Evolutionary conservation across 1,140 invertebrate genomes (phyloP).

Genomic region (Pissodes strobi): DNA sequence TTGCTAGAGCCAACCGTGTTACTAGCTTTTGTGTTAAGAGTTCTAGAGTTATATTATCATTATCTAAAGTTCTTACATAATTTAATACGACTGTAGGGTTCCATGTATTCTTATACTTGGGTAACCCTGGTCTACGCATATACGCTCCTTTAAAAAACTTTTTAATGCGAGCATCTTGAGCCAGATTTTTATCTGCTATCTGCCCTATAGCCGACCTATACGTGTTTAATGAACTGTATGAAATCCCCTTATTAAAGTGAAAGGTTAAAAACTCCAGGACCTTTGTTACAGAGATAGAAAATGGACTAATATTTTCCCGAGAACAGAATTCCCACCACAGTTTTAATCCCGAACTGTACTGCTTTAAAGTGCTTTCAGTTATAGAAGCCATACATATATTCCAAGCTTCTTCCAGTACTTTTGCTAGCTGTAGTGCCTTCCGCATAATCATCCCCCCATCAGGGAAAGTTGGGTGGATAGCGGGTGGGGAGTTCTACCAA

Average conservation of each 20-base stretch:
- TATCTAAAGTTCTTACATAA: neutral
- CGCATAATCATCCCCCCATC: neutral
- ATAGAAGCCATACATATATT: neutral
- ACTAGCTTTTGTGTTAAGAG: too few relatives aligned
- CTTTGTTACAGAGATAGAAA: neutral
- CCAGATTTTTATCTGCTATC: neutral
- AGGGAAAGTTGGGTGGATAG: neutral
- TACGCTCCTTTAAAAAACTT: slow-evolving; percentile 7
- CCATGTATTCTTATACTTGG: neutral
- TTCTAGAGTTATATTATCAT: neutral
- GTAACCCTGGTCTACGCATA: neutral
- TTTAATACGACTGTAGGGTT: slow-evolving; percentile 5
- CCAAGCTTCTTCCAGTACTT: neutral
- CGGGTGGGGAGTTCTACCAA: neutral
- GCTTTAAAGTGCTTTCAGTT: neutral
- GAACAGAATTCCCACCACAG: slow-evolving; percentile 3
- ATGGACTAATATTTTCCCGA: neutral
- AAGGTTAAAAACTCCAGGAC: neutral
- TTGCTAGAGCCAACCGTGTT: too few relatives aligned
- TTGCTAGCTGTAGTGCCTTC: neutral
- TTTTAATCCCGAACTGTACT: neutral
- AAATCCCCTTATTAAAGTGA: neutral
- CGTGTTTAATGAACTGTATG: neutral
- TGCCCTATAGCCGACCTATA: slow-evolving; percentile 1
- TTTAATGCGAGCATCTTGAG: neutral